Evolutionary conservation across 2,888 invertebrate genomes (phyloP), one percentile per base, ranked within the genome.

Genomic region (Synanthedon myopaeformis): DNA sequence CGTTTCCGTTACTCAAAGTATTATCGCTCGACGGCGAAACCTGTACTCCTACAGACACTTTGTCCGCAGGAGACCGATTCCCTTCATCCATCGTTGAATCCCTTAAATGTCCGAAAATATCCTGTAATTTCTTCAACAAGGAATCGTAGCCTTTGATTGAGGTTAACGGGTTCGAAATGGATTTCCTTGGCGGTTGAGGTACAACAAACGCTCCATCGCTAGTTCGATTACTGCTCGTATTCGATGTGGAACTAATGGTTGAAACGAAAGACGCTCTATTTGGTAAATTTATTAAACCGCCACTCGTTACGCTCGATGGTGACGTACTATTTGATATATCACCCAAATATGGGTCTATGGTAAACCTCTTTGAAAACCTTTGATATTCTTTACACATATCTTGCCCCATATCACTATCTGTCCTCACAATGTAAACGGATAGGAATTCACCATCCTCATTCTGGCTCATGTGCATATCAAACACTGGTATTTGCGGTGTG

Each of bases 371-470:
- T 0, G 88, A 88, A 59, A 88, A 69, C 59, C 86, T 78, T 64
- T 87, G 87, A 64, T 82, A 88, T 60, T 88, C 88, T 52, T 75
- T 76, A 57, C 81, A 84, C 74, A 88, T 85, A 51, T 89, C 88
- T 72, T 78, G 72, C 0, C 88, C 88, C 0, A 86, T 48, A 59
- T 88, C 88, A 52, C 74, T 84, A 55, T 88, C 87, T 3, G 84
- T 87, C 61, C 82, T 71, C 0, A 87, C 84, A 6, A 88, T 73
- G 50, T 84, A 83, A 0, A 88, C 59, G 0, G 88, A 87, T 0
- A 87, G 57, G 56, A 89, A 85, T 53, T 88, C 88, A 53, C 82
- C 77, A 41, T 88, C 86, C 54, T 89, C 88, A 55, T 81, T 86
- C 35, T 82, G 76, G 56, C 76, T 80, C 0, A 85, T 67, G 56